Evolutionary conservation across 2,113 vertebrate species (phyloP).

Genomic region (Nipponia nippon): DNA sequence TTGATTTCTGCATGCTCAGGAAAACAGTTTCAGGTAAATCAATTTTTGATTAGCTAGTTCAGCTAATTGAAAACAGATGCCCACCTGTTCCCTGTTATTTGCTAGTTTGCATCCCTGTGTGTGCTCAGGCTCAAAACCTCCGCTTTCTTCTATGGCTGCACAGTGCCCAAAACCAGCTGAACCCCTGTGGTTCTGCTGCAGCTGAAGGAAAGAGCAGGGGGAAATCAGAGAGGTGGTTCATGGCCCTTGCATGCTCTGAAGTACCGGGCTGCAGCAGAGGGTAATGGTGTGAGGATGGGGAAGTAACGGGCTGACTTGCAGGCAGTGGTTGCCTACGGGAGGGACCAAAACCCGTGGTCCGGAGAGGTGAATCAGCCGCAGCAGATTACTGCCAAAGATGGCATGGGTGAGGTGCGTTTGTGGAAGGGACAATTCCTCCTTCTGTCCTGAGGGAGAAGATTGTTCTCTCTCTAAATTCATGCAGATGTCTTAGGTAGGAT

Average conservation of each 20-base stretch:
- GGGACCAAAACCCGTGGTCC: background rate
- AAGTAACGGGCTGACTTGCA: fast-evolving
- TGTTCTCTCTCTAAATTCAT: background rate
- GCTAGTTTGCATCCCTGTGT: background rate
- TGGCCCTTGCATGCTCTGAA: background rate
- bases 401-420: background rate
- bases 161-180: background rate
- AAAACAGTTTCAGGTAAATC: background rate
- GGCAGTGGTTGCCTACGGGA: background rate
- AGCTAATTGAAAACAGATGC: background rate
- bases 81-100: background rate
- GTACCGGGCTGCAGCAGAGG: background rate
- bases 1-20: background rate
- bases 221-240: background rate
- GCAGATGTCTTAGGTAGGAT: background rate
- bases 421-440: background rate
- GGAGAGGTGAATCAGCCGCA: too few species aligned
- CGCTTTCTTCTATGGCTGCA: background rate
- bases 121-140: background rate
- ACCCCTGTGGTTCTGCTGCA: background rate
- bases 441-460: background rate
- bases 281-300: fast-evolving
- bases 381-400: background rate
- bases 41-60: background rate
- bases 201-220: background rate